Conservation (phyloP, 2,113 vertebrate genomes). For the Hiodon tergisus region DNA sequence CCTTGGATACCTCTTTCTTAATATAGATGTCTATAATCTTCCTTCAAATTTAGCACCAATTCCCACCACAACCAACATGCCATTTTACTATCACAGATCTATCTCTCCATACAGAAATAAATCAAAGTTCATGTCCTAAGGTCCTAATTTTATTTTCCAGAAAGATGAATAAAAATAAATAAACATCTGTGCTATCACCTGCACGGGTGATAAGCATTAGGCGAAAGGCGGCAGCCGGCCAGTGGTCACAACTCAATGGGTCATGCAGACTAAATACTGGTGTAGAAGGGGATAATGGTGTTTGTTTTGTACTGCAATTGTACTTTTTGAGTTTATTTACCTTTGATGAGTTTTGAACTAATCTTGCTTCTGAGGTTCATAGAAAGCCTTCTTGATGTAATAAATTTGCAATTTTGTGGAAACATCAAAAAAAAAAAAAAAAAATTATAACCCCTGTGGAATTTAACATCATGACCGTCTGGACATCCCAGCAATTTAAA, state of each 20-base stretch:
- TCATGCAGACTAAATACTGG: not conserved
- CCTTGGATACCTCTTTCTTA: constrained; percentile 35
- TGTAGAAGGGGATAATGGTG: too few relatives aligned
- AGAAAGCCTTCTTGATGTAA: too few relatives aligned
- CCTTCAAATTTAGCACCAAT: not conserved
- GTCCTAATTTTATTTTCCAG: not conserved
- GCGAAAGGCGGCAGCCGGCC: not conserved
- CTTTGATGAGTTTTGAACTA: too few relatives aligned
- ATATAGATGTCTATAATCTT: not conserved
- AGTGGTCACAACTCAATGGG: not conserved
- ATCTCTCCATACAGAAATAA: not conserved
- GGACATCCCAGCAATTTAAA: too few relatives aligned
- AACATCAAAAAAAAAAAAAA: too few relatives aligned
- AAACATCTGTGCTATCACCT: constrained; percentile 51
- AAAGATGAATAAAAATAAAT: not conserved
- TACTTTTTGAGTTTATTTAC: too few relatives aligned
- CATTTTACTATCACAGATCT: not conserved
- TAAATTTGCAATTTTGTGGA: too few relatives aligned
- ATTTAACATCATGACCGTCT: too few relatives aligned
- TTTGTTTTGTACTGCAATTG: too few relatives aligned
- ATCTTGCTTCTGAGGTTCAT: too few relatives aligned
- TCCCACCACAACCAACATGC: not conserved
- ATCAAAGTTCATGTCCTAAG: not conserved
- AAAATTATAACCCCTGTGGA: too few relatives aligned
- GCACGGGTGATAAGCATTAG: constrained; percentile 5